These are phyloP conservation scores for Linepithema humile DNA, from an alignment of 1,140 invertebrate genomes.

Conservation along the genomic window DNA sequence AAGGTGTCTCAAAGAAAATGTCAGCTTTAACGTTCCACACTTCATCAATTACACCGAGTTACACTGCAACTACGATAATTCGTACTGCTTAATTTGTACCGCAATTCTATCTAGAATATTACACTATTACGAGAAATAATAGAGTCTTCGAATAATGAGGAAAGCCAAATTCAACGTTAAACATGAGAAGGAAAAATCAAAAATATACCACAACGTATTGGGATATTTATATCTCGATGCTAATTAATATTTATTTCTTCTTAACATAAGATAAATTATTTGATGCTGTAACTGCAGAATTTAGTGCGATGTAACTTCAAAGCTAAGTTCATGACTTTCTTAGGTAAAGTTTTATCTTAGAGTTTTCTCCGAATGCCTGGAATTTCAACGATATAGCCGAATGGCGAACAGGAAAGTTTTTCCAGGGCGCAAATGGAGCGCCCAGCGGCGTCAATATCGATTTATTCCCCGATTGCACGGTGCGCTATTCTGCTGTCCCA, in stretches of 20 bases:
- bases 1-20: slow-evolving; percentile 43
- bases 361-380: neutral
- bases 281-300: neutral
- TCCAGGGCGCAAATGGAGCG: slow-evolving; percentile 12
- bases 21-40: slow-evolving; percentile 34
- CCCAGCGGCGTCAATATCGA: slow-evolving; percentile 30
- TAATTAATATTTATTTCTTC: too few species aligned
- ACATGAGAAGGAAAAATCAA: neutral
- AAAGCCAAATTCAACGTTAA: neutral
- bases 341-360: neutral
- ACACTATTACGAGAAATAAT: neutral
- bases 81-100: neutral
- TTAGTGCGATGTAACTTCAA: neutral
- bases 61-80: neutral
- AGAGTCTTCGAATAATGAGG: neutral
- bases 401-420: slow-evolving; percentile 35
- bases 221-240: neutral
- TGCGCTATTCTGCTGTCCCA: slow-evolving; percentile 23
- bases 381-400: neutral
- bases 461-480: slow-evolving; percentile 38
- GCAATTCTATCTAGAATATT: neutral
- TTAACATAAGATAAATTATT: neutral
- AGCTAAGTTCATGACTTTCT: neutral
- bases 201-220: neutral
- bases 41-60: slow-evolving; percentile 18